Conservation (phyloP, 1,140 invertebrate genomes). For the Chelonus insularis region DNA sequence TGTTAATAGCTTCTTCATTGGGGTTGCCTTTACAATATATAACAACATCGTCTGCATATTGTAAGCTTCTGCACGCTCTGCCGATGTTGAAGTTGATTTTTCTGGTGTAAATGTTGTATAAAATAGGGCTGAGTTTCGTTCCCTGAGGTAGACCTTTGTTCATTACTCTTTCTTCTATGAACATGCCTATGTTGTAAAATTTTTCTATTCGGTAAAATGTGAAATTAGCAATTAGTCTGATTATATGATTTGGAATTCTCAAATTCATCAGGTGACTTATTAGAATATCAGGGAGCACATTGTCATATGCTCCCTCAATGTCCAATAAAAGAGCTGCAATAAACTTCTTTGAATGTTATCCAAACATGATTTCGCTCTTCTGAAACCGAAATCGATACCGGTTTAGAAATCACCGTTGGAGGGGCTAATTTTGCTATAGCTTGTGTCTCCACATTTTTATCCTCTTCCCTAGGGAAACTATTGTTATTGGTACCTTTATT, state of each 20-base stretch:
- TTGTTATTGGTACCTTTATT: background rate
- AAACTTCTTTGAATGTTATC: conserved; percentile 18
- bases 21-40: background rate
- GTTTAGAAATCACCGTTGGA: conserved; percentile 22
- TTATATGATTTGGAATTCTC: background rate
- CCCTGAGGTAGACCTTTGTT: conserved; percentile 28
- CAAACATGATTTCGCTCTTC: conserved; percentile 18
- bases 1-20: too few relatives aligned
- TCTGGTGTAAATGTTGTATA: conserved; percentile 22
- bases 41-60: background rate
- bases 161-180: background rate
- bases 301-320: conserved; percentile 29
- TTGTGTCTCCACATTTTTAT: background rate
- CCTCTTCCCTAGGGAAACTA: background rate
- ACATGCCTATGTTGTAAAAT: background rate
- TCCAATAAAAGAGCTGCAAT: conserved; percentile 22
- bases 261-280: background rate
- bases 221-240: conserved; percentile 17
- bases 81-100: conserved; percentile 13
- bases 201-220: background rate
- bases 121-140: conserved; percentile 20
- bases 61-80: background rate
- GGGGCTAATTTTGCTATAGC: background rate
- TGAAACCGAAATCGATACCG: conserved; percentile 25
- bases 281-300: conserved; percentile 22